Evolutionary conservation across 2,888 invertebrate genomes (phyloP).

Genomic region (Amiota minor): DNA sequence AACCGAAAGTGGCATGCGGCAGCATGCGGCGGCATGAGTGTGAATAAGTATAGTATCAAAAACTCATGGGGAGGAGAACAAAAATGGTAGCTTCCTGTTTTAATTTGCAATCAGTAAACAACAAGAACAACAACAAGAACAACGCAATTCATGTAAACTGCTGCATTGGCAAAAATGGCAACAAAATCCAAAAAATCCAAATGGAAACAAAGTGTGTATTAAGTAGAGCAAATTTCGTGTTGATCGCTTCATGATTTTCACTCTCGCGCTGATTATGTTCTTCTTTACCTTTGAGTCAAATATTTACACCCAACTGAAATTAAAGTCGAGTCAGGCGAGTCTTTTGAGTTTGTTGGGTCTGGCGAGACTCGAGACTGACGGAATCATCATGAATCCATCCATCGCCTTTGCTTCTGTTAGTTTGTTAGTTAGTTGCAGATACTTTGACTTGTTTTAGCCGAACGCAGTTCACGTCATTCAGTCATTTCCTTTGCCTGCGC

Average conservation of each 20-base stretch:
- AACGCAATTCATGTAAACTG: constrained; percentile 32
- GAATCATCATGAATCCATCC: too few species aligned
- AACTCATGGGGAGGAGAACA: background rate
- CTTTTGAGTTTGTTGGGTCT: background rate
- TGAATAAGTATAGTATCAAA: background rate
- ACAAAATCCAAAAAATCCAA: constrained; percentile 12
- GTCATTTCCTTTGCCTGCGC: background rate
- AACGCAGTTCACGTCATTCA: background rate
- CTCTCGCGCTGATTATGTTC: constrained; percentile 15
- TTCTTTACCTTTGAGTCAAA: constrained; percentile 45
- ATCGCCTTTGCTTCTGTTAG: too few species aligned
- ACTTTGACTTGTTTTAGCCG: background rate
- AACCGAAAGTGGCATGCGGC: constrained; percentile 18
- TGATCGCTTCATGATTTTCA: too few species aligned
- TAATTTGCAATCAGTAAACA: constrained; percentile 35
- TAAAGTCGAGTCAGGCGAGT: background rate
- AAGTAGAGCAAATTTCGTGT: constrained; percentile 42
- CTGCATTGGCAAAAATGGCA: constrained; percentile 23
- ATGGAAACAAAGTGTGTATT: constrained; percentile 41
- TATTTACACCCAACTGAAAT: constrained; percentile 33
- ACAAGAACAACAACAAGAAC: constrained; percentile 18
- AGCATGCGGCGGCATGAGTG: background rate
- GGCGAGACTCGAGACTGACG: too few species aligned
- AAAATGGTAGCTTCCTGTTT: constrained; percentile 35
- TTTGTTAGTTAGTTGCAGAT: too few species aligned